phyloP scores from a whole-genome alignment of 2,797 vertebrate genomes.

The Bothrops alternatus region DNA sequence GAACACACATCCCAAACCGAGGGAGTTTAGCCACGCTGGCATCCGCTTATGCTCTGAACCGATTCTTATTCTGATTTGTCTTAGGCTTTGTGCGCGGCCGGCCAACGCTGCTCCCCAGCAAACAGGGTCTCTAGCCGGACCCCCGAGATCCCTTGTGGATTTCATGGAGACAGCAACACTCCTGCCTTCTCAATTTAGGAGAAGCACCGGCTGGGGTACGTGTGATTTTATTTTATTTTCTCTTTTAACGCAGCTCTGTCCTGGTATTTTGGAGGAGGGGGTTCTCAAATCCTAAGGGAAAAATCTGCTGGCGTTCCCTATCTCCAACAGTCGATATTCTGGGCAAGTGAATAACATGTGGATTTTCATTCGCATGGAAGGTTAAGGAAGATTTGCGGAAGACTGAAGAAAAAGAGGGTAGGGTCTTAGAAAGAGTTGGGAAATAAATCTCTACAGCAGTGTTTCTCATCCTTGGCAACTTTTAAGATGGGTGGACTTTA shows the following conservation, averaged over 20 bases:
- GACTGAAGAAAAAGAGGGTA: background rate
- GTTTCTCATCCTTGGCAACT: background rate
- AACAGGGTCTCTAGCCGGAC: conserved; percentile 37
- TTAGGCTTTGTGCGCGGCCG: conserved; percentile 50
- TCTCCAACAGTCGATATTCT: background rate
- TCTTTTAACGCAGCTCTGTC: background rate
- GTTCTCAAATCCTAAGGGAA: too few relatives aligned
- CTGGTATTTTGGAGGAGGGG: background rate
- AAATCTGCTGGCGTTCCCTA: too few relatives aligned
- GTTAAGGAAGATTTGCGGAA: background rate
- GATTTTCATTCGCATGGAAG: background rate
- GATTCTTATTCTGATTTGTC: conserved; percentile 29
- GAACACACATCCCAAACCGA: background rate
- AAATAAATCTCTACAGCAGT: background rate
- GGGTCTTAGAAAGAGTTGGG: background rate
- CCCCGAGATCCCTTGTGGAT: conserved; percentile 51
- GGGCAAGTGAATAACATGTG: background rate
- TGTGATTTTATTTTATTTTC: background rate
- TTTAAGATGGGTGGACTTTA: background rate
- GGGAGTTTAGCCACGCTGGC: background rate
- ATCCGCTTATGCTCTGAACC: background rate
- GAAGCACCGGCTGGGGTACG: conserved; percentile 60
- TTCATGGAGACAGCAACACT: conserved; percentile 66
- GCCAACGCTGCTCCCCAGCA: conserved; percentile 13
- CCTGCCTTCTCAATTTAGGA: conserved; percentile 56